Percentiles rank a stretch among this genome's conserved stretches.
Evolutionary conservation across 2,888 invertebrate genomes (phyloP).

Genomic region (Sialis lutaria): DNA sequence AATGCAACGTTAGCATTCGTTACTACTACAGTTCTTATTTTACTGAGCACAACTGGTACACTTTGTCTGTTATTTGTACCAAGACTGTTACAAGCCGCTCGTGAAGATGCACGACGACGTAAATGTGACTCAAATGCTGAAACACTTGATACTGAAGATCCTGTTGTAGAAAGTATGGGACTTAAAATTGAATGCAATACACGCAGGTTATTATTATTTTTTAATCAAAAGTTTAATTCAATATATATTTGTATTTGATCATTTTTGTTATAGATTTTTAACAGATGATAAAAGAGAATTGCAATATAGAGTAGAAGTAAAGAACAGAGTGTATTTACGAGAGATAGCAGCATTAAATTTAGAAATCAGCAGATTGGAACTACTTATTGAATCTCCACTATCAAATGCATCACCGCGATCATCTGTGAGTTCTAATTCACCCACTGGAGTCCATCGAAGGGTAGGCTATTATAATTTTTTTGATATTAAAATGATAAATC

Average conservation of each 20-base stretch:
- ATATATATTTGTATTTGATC: not conserved
- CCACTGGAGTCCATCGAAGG: constrained; percentile 16
- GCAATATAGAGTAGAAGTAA: constrained; percentile 70
- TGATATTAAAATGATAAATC: not conserved
- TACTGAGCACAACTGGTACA: constrained; percentile 74
- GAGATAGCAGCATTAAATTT: constrained; percentile 65
- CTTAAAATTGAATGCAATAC: constrained; percentile 79
- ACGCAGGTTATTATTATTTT: constrained; percentile 21
- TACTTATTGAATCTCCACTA: constrained; percentile 38
- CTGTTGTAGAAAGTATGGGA: constrained; percentile 76
- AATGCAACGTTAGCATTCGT: constrained; percentile 64
- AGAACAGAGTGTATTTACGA: constrained; percentile 73
- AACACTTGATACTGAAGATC: constrained; percentile 28
- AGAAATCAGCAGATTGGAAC: constrained; percentile 58
- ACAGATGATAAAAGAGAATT: constrained; percentile 69
- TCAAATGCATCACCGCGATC: constrained; percentile 32
- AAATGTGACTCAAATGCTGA: constrained; percentile 40
- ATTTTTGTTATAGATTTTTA: constrained; percentile 38
- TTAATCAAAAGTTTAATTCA: too few relatives aligned
- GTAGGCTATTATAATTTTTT: not conserved
- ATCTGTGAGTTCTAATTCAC: constrained; percentile 36
- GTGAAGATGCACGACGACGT: constrained; percentile 36
- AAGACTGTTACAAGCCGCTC: constrained; percentile 38
- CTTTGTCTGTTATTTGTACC: constrained; percentile 74
- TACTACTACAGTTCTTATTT: constrained; percentile 65